phyloP scores from a whole-genome alignment of 2,888 invertebrate genomes.

The Tipula helvola region DNA sequence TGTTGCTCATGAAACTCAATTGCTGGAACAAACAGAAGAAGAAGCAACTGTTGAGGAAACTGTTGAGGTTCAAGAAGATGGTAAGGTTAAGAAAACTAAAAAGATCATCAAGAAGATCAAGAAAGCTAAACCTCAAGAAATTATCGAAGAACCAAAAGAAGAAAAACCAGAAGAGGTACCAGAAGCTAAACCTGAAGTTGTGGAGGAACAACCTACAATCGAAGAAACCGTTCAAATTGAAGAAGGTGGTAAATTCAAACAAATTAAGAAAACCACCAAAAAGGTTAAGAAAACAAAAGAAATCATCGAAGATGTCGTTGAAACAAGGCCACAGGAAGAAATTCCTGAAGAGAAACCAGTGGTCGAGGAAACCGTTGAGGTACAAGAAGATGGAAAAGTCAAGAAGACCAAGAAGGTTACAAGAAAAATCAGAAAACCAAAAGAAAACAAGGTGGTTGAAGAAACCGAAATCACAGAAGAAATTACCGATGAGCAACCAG shows the following conservation, averaged over 20 bases:
- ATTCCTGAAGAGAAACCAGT: neutral
- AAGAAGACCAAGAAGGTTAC: neutral
- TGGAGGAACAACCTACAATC: conserved; percentile 18
- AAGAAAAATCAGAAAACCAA: neutral
- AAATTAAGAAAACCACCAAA: conserved; percentile 25
- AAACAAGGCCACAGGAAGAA: conserved; percentile 7
- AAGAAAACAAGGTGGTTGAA: neutral
- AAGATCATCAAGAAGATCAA: conserved; percentile 9
- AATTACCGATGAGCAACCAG: neutral
- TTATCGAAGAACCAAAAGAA: neutral
- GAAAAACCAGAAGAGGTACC: neutral
- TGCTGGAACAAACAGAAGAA: conserved; percentile 19
- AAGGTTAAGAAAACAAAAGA: neutral
- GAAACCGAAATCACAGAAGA: neutral
- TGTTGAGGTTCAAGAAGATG: neutral
- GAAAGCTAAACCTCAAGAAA: neutral
- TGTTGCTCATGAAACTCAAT: neutral
- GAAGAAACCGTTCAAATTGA: conserved; percentile 14
- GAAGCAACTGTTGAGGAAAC: neutral
- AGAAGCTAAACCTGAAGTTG: conserved; percentile 15
- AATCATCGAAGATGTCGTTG: conserved; percentile 10
- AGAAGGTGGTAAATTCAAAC: conserved; percentile 23
- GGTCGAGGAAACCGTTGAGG: conserved; percentile 14
- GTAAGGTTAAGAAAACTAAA: conserved; percentile 10
- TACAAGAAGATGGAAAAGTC: neutral